These are phyloP conservation scores for Pandemis cinnamomeana DNA, from an alignment of 2,888 invertebrate genomes.

Conservation along the genomic window DNA sequence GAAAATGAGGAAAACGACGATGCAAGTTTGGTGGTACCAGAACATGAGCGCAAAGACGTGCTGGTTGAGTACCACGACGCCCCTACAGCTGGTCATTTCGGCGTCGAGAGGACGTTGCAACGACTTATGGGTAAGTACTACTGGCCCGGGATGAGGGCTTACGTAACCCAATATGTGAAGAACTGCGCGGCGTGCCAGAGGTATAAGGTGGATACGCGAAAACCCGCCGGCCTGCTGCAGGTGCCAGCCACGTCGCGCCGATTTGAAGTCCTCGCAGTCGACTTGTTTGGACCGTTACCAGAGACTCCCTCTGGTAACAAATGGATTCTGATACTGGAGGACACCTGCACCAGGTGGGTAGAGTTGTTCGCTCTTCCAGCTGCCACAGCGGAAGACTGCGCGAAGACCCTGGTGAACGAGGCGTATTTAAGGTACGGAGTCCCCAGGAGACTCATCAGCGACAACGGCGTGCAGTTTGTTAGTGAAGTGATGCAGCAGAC, in stretches of 20 bases:
- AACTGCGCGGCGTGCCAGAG: not conserved
- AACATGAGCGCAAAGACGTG: conserved; percentile 34
- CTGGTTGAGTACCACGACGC: not conserved
- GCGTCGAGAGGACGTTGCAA: not conserved
- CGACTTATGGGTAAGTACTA: not conserved
- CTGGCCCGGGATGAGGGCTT: not conserved
- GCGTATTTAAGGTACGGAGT: conserved; percentile 51
- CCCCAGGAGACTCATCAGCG: conserved; percentile 52
- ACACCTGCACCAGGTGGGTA: conserved; percentile 45
- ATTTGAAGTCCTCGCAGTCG: conserved; percentile 44
- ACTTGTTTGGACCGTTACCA: conserved; percentile 48
- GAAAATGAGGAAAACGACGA: conserved; percentile 24
- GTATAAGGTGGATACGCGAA: not conserved
- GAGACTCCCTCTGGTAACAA: conserved; percentile 35
- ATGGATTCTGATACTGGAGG: conserved; percentile 49
- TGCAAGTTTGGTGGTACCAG: conserved; percentile 43
- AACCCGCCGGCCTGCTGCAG: not conserved
- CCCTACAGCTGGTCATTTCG: not conserved
- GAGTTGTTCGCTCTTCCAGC: conserved; percentile 46
- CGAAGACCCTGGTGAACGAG: conserved; percentile 42
- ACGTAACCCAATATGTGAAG: not conserved
- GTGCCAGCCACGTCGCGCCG: not conserved
- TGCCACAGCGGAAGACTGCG: conserved; percentile 45
- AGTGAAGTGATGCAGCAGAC: conserved; percentile 46
- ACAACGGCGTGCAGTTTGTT: conserved; percentile 42